Percentiles rank a stretch among this genome's conserved stretches.
These are phyloP conservation scores for Archips xylosteana DNA, from an alignment of 2,888 invertebrate species.

Conservation along the genomic window DNA sequence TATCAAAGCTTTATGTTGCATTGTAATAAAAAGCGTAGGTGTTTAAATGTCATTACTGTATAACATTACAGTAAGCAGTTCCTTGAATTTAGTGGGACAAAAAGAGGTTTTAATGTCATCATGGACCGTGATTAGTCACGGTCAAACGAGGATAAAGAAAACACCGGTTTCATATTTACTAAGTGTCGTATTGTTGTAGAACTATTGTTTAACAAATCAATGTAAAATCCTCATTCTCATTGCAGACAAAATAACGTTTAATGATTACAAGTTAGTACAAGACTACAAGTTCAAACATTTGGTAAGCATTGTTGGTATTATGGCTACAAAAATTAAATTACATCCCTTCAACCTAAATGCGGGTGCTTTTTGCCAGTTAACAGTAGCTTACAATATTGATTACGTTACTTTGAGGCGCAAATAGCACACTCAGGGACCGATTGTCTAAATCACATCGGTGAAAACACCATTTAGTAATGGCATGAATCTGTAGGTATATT, in stretches of 20 bases:
- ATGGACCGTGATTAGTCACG: conserved; percentile 16
- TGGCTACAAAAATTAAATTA: too few relatives aligned
- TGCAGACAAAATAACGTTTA: neutral
- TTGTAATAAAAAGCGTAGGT: conserved; percentile 38
- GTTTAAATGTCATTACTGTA: conserved; percentile 34
- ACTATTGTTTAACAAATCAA: neutral
- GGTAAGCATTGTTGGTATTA: neutral
- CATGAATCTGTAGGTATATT: too few relatives aligned
- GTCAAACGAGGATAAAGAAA: conserved; percentile 24
- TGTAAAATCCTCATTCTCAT: neutral
- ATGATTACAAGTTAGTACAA: neutral
- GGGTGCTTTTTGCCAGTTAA: neutral
- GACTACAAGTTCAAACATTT: neutral
- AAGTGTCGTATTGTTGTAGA: neutral
- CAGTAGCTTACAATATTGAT: neutral
- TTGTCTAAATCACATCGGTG: too few relatives aligned
- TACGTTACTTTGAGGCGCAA: too few relatives aligned
- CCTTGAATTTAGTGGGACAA: conserved; percentile 26
- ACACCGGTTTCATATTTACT: conserved; percentile 14
- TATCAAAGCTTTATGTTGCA: conserved; percentile 37
- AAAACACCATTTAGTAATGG: too few relatives aligned
- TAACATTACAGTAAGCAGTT: conserved; percentile 31
- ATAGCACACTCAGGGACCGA: too few relatives aligned
- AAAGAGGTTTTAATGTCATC: conserved; percentile 32
- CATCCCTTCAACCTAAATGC: neutral